Evolutionary conservation across 2,113 vertebrate species (phyloP).

Genomic region (Propithecus coquereli): DNA sequence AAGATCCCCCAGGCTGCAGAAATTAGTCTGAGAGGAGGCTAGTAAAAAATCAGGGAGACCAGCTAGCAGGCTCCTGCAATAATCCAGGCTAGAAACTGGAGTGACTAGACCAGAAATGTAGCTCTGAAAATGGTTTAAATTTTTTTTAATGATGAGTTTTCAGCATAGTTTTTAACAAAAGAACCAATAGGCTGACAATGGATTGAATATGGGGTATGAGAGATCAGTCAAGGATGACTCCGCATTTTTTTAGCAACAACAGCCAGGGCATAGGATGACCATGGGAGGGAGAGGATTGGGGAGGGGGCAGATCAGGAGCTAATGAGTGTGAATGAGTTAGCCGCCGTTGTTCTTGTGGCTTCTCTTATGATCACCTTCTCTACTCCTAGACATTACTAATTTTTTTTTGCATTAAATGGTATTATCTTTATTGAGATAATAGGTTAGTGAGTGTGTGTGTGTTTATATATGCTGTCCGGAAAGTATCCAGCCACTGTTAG

Average conservation of each 20-base stretch:
- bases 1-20: not conserved
- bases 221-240: not conserved
- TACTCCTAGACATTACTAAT: not conserved
- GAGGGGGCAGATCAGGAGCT: too few species aligned
- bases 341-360: not conserved
- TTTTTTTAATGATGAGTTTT: not conserved
- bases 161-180: not conserved
- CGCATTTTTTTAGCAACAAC: not conserved
- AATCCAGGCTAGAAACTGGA: not conserved
- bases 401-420: not conserved
- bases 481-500: too few species aligned
- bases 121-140: not conserved
- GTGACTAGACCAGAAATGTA: not conserved
- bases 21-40: not conserved
- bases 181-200: not conserved
- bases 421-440: not conserved
- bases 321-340: not conserved
- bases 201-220: not conserved
- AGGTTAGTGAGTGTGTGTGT: not conserved
- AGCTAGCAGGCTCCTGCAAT: not conserved
- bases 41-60: not conserved
- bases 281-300: fast-evolving
- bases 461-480: too few species aligned
- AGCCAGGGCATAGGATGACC: not conserved
- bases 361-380: not conserved